phyloP scores from a whole-genome alignment of 2,797 vertebrate species.

The Coregonus sp. region DNA sequence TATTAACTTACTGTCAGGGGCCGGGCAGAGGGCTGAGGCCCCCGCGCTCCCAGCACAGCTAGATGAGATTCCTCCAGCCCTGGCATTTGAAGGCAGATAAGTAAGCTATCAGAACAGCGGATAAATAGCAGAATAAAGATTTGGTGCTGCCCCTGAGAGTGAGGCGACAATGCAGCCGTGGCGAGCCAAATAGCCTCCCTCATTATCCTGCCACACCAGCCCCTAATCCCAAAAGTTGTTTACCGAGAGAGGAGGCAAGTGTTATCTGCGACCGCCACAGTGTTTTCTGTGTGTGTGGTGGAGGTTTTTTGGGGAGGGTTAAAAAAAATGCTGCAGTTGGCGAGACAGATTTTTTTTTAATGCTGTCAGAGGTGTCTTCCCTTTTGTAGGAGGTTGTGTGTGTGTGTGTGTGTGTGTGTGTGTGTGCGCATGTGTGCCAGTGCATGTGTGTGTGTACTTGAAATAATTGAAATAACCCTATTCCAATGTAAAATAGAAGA shows the following conservation, averaged over 20 bases:
- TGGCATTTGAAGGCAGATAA: conserved; percentile 94
- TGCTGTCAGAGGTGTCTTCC: not conserved
- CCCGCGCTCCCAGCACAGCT: conserved; percentile 70
- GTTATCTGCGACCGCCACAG: conserved; percentile 69
- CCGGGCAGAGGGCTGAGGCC: not conserved
- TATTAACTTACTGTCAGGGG: conserved; percentile 92
- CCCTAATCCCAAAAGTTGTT: conserved; percentile 83
- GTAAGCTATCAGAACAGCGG: conserved; percentile 93
- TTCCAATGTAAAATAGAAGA: conserved; percentile 73
- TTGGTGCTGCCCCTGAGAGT: conserved; percentile 83
- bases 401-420: conserved; percentile 27
- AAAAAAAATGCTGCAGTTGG: conserved; percentile 39
- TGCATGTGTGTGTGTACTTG: conserved; percentile 12
- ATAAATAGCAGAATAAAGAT: conserved; percentile 98
- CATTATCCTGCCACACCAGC: conserved; percentile 73
- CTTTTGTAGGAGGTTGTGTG: not conserved
- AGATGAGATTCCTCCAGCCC: conserved; percentile 87
- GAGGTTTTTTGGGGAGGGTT: not conserved
- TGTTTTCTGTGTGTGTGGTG: conserved; percentile 29
- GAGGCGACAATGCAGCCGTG: conserved; percentile 87
- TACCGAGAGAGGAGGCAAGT: conserved; percentile 68
- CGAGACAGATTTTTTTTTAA: conserved; percentile 20
- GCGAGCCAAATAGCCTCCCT: conserved; percentile 71
- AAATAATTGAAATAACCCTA: conserved; percentile 57
- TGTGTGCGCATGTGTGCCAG: conserved; percentile 10